Conservation (phyloP, 2,113 vertebrate species). For the Mixornis gularis region DNA sequence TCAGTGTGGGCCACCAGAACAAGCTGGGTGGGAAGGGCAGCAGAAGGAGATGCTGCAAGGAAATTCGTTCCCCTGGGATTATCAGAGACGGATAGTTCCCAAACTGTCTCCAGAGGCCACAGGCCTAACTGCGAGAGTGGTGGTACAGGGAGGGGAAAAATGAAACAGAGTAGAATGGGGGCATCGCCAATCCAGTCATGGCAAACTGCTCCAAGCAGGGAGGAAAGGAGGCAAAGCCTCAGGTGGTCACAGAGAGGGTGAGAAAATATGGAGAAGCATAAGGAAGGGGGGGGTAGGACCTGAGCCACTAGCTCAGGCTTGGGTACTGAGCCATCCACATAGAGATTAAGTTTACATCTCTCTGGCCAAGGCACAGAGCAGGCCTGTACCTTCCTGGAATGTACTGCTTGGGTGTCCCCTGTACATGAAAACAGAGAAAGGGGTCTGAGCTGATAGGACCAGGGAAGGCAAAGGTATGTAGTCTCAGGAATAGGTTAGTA, state of each 20-base stretch:
- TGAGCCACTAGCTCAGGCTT: background rate
- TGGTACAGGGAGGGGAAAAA: fast-evolving
- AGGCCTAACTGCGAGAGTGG: conserved; percentile 4
- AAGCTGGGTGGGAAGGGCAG: background rate
- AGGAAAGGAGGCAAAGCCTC: background rate
- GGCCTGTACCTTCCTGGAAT: background rate
- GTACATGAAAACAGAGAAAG: background rate
- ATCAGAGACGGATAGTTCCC: background rate
- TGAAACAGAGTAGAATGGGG: background rate
- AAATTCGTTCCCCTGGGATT: background rate
- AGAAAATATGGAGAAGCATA: background rate
- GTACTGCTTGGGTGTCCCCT: background rate
- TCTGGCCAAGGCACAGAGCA: background rate
- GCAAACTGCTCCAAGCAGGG: background rate
- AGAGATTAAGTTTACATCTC: background rate
- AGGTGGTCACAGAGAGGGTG: background rate
- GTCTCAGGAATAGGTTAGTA: background rate
- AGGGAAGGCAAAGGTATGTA: background rate
- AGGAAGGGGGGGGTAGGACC: background rate
- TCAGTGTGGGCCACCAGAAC: background rate
- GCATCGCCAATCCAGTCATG: background rate
- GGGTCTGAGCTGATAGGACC: background rate
- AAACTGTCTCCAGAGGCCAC: conserved; percentile 6
- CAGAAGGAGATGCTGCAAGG: background rate
- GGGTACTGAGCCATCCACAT: background rate